Percentiles rank a stretch among this genome's conserved stretches.
Conservation (phyloP, 2,797 vertebrate species). For the Poeciliopsis infans region DNA sequence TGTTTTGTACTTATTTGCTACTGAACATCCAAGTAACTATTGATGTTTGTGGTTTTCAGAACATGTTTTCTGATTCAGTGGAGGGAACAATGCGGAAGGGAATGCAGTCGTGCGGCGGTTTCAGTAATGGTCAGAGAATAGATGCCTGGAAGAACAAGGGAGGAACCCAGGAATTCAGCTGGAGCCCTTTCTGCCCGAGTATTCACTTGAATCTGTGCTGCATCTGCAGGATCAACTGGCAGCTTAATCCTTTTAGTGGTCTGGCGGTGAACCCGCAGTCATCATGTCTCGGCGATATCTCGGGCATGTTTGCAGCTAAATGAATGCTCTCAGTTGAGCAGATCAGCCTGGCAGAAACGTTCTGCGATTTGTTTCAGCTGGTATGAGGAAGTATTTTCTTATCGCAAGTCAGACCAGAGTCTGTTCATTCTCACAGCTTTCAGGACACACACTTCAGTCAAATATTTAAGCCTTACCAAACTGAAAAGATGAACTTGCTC, state of each 20-base stretch:
- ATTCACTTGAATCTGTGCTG: conserved; percentile 30
- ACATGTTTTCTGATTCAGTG: background rate
- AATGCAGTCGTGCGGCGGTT: background rate
- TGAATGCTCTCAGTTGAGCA: conserved; percentile 12
- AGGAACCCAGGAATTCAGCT: conserved; percentile 56
- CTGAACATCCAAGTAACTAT: background rate
- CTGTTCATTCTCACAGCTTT: conserved; percentile 27
- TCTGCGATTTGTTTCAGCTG: conserved; percentile 38
- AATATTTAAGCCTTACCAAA: conserved; percentile 22
- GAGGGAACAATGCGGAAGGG: background rate
- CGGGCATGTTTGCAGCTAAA: conserved; percentile 5
- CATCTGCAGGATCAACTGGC: conserved; percentile 33
- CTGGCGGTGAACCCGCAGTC: conserved; percentile 50
- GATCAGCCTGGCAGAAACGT: conserved; percentile 10
- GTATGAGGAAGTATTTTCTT: conserved; percentile 52
- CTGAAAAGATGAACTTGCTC: conserved; percentile 25
- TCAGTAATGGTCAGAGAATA: background rate
- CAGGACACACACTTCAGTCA: conserved; percentile 6
- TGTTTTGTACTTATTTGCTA: background rate
- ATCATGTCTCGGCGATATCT: conserved; percentile 16
- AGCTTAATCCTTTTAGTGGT: conserved; percentile 57
- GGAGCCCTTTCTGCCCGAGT: conserved; percentile 29
- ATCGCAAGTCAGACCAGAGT: conserved; percentile 32
- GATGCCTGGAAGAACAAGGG: conserved; percentile 11
- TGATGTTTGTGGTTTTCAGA: background rate